Percentiles rank a stretch among this genome's conserved stretches.
Evolutionary conservation across 2,797 vertebrate genomes (phyloP).

Genomic region (Columba guinea): DNA sequence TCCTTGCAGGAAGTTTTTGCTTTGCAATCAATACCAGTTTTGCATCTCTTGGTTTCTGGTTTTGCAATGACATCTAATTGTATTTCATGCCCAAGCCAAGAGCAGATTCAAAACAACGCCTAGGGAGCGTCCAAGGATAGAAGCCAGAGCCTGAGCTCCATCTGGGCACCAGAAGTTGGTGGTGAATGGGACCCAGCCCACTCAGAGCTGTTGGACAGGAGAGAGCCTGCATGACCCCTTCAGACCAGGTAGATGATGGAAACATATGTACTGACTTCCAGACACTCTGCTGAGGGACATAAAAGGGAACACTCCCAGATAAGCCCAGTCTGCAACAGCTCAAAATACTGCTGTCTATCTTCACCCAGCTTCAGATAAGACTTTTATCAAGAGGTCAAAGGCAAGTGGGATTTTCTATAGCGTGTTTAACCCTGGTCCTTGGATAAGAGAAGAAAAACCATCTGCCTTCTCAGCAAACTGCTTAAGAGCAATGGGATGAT

Average conservation of each 20-base stretch:
- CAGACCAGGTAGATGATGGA: neutral
- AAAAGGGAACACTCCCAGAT: neutral
- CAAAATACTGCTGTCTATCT: neutral
- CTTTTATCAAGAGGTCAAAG: constrained; percentile 27
- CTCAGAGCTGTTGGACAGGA: neutral
- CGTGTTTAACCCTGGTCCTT: neutral
- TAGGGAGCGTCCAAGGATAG: neutral
- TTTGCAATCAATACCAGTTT: neutral
- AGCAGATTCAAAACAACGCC: neutral
- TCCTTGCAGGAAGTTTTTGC: neutral
- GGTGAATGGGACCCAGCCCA: neutral
- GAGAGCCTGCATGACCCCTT: neutral
- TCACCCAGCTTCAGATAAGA: neutral
- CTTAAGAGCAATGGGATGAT: neutral
- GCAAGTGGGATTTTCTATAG: constrained; percentile 9
- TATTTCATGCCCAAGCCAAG: neutral
- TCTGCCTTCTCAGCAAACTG: neutral
- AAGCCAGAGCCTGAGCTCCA: neutral
- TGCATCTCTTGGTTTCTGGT: neutral
- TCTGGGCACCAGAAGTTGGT: neutral
- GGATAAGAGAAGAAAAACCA: neutral
- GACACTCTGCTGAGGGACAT: neutral
- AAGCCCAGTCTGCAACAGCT: neutral
- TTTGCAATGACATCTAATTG: neutral
- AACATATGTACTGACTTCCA: neutral